phyloP scores from a whole-genome alignment of 2,113 vertebrate species.

The Strigops habroptila region DNA sequence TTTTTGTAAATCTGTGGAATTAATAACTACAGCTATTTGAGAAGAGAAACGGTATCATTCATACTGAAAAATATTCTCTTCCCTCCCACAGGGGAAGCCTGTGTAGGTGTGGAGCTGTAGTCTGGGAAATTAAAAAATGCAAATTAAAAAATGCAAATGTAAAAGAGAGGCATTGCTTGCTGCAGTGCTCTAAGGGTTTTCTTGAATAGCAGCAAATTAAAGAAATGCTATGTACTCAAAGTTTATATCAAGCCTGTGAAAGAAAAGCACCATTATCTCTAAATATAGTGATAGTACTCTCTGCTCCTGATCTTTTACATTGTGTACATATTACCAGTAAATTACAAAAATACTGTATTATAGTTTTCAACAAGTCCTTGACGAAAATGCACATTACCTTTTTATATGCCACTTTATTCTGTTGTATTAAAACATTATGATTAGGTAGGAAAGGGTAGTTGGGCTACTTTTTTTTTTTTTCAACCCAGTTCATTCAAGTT shows the following conservation, averaged over 20 bases:
- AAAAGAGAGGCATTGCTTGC: constrained; percentile 65
- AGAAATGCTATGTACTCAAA: constrained; percentile 81
- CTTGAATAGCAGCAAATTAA: constrained; percentile 79
- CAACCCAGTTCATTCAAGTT: constrained; percentile 1
- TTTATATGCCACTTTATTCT: constrained; percentile 31
- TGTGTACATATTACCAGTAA: constrained; percentile 39
- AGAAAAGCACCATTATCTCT: constrained; percentile 71
- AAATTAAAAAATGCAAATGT: constrained; percentile 79
- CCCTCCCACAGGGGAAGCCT: constrained; percentile 66
- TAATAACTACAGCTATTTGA: constrained; percentile 64
- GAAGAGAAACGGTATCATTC: constrained; percentile 70
- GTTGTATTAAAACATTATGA: constrained; percentile 70
- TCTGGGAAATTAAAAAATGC: constrained; percentile 81
- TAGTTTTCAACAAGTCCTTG: constrained; percentile 40
- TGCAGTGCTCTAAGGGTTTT: constrained; percentile 72
- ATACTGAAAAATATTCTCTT: constrained; percentile 71
- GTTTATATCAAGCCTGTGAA: constrained; percentile 76
- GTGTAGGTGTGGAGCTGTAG: constrained; percentile 70
- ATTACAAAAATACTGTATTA: constrained; percentile 2
- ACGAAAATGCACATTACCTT: constrained; percentile 27
- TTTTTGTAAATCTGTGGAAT: constrained; percentile 59
- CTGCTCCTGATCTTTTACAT: constrained; percentile 34
- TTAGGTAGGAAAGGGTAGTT: constrained; percentile 53
- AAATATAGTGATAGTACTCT: constrained; percentile 63
- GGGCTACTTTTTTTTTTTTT: background rate